Evolutionary conservation across 1,140 invertebrate genomes (phyloP).

Genomic region (Mamestra configurata): DNA sequence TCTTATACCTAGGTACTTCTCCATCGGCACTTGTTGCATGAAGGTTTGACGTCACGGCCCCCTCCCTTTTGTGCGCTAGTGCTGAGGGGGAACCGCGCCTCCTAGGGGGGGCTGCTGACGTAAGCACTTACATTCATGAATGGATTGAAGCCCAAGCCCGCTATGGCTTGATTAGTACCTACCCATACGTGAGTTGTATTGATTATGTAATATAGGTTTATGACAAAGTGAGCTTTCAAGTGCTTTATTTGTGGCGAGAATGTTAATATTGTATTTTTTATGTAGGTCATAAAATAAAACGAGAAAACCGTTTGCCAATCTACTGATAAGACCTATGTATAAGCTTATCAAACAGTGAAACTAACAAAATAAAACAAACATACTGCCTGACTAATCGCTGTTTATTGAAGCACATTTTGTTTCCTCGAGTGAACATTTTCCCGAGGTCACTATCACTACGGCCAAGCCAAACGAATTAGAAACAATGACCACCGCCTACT

Average conservation of each 20-base stretch:
- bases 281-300: conserved; percentile 3
- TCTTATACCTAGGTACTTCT: conserved; percentile 69
- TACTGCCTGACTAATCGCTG: no score
- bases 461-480: neutral
- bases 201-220: conserved; percentile 16
- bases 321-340: neutral
- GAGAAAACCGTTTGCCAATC: neutral
- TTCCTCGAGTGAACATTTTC: neutral
- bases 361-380: no score
- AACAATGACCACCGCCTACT: conserved; percentile 1
- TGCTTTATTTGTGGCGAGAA: conserved; percentile 14
- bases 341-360: no score
- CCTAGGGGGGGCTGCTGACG: conserved; percentile 74
- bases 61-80: conserved; percentile 58
- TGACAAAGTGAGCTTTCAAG: conserved; percentile 16
- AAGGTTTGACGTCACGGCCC: conserved; percentile 81
- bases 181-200: conserved; percentile 38
- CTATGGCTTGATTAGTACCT: conserved; percentile 55
- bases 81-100: conserved; percentile 60
- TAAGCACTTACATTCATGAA: conserved; percentile 83
- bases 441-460: neutral
- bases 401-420: neutral
- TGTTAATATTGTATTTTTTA: conserved; percentile 1
- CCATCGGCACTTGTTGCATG: conserved; percentile 83
- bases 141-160: conserved; percentile 68